Evolutionary conservation across 2,888 invertebrate genomes (phyloP), one percentile per base, ranked within the genome.

Genomic region (Neocrepidodera transversa): DNA sequence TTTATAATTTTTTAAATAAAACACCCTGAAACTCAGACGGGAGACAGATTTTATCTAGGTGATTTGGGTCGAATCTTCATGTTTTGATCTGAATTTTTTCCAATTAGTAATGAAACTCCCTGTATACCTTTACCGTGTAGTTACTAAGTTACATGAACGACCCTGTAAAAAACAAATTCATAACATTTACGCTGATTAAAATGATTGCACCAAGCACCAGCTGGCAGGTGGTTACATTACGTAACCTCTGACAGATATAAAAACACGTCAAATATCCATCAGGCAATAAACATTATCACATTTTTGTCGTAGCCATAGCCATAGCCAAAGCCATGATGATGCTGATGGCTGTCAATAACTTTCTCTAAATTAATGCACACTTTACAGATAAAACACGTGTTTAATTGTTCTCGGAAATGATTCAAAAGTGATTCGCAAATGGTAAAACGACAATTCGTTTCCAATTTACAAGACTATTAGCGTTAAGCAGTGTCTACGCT

Each of bases 341-440:
- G n/a, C 18, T 48, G 47, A 49, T 43, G 49, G 17, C 42, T 35
- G 43, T 47, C 61, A 64, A 62, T 63, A 58, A 63, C 65, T 68
- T 68, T 68, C 67, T 63, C 67, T 58, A 54, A 60, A 49, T 60
- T 49, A 51, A 59, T 60, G 54, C 54, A 42, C 58, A 42, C 28
- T 58, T 60, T 60, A 52, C 49, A 47, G 64, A 65, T 63, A 60
- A 62, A 65, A 66, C 68, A 68, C 68, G 68, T 67, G 68, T 51
- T 45, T 67, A 68, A 68, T 68, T 66, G 63, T 67, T 65, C 68
- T 58, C 61, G 58, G 66, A 66, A 66, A 64, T 60, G 57, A 60
- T 62, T 60, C 57, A 48, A 60, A 63, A 52, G n/a, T 43, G 60
- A 40, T 63, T 53, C 66, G 55, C 51, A 64, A 58, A 62, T 64